Base-by-base conservation (phyloP, 2,113 vertebrate genomes). In the Ia io region DNA sequence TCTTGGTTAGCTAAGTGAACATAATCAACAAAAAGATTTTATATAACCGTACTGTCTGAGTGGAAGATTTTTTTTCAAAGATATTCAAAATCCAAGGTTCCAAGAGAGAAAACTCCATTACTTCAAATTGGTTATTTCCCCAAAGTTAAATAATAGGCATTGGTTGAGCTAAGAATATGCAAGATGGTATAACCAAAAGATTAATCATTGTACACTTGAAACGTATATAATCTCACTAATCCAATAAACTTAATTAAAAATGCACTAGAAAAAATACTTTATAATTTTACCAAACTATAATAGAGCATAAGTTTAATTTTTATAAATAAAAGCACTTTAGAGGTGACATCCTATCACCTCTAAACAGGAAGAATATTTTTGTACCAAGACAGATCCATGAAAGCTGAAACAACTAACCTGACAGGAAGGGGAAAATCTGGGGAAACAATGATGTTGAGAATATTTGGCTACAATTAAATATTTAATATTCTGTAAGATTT, bases 1-100 rank as follows among this genome's bases (percentile, higher is more conserved):
- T 88, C 30, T 92, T 90, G 14, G 25, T 96, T 93, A 88, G 28
- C n/a, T 63, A 82, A 82, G 63, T 74, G 84, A 94, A 96, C 61
- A 84, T 61, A 85, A 69, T 88, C 65, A 90, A 74, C 59, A 74
- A 76, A 85, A 91, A 53, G 30, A 95, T 67, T 82, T 83, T 90
- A 89, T 53, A n/a, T 32, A 53, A 86, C 35, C 6, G 1, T 67
- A 49, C 77, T 92, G 30, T 67, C 14, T 82, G 56, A 94, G 67
- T 37, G 11, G 44, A 63, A 37, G 2, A 84, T 78, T 59, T 76
- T 53, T 77, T 86, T 88, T 86, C 13, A 88, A 71, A 61, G 44
- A 79, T 88, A 12, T 44, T 91, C 16, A 85, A 90, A 84, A 78
- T 51, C 23, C 2, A 83, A 80, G 5, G 6, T 51, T 1, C 70